Conservation (phyloP, 2,797 vertebrate species). For the Podarcis lilfordi region DNA sequence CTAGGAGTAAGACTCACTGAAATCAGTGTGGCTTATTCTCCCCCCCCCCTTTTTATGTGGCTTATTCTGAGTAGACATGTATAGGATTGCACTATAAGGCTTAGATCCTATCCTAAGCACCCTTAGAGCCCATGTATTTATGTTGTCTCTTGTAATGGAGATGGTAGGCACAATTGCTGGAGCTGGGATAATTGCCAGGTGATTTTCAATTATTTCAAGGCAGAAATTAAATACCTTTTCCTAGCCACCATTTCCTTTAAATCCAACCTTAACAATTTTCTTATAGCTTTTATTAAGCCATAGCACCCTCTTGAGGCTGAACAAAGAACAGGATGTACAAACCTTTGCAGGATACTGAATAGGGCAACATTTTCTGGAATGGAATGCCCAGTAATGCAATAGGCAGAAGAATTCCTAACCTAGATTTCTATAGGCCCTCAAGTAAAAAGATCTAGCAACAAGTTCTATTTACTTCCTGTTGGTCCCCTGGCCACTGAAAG, state of each 20-base stretch:
- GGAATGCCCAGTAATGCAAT: not conserved
- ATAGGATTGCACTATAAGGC: no score
- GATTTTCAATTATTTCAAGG: slow-evolving; percentile 3
- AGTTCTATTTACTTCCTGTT: not conserved
- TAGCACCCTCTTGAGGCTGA: not conserved
- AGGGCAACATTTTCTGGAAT: not conserved
- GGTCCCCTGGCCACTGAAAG: not conserved
- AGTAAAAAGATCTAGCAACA: not conserved
- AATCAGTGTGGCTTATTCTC: no score
- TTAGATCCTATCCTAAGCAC: no score
- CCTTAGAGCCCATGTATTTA: not conserved
- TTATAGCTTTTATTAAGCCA: not conserved
- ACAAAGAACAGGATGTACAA: not conserved
- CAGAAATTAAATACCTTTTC: not conserved
- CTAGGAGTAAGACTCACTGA: not conserved
- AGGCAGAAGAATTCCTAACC: no score
- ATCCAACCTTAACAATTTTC: not conserved
- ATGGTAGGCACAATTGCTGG: not conserved
- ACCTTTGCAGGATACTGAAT: not conserved
- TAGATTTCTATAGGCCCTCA: not conserved
- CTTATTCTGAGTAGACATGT: no score
- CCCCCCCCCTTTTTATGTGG: no score
- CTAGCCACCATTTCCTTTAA: slow-evolving; percentile 16
- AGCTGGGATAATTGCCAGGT: not conserved
- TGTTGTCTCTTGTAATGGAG: not conserved